Base-by-base conservation (phyloP, 2,113 vertebrate species). In the Tor tambroides region DNA sequence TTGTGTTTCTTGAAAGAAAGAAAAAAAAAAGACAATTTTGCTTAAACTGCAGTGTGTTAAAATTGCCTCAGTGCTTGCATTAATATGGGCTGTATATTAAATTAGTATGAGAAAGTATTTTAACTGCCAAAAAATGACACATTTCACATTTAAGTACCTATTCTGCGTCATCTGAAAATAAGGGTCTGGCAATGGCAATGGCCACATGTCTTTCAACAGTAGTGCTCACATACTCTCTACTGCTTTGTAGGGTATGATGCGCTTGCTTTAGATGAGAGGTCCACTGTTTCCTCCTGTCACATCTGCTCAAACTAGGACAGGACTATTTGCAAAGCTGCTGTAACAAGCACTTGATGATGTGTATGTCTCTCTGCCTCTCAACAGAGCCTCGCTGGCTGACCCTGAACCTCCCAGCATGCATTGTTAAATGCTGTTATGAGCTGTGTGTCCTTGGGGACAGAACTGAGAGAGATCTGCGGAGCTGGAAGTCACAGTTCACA, bases 401-500 rank as follows among this genome's bases (percentile, higher is more conserved):
- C 30, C 30, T 19, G 23, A 80, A 23, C 21, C 54, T n/a, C 51
- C 14, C 32, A n/a, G 2, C 54, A 61, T n/a, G 78, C 51, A 61
- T n/a, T 80, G 32, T 61, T 80, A 59, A 61, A 61, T 17, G 78
- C 54, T 80, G 78, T 76, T 46, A 76, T 15, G 32, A 80, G 32
- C 32, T 61, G 23, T 49, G 32, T 41, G 49, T 54, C 80, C 61
- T 82, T 46, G 38, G 80, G 41, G 61, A 82, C 59, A 67, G 59
- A 67, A 30, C 21, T n/a, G 78, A 61, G 74, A 49, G 54, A 59
- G 54, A n/a, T 61, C 78, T 59, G 51, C 6, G 9, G 30, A 80
- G 77, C 77, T 61, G 51, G 51, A 4, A 15, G 28, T 56, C 51
- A 15, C 19, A n/a, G 7, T 82, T 46, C 59, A 65, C 54, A 81